These are phyloP conservation scores for Proctacanthus coquilletti DNA, from an alignment of 1,140 invertebrate genomes.

Conservation along the genomic window DNA sequence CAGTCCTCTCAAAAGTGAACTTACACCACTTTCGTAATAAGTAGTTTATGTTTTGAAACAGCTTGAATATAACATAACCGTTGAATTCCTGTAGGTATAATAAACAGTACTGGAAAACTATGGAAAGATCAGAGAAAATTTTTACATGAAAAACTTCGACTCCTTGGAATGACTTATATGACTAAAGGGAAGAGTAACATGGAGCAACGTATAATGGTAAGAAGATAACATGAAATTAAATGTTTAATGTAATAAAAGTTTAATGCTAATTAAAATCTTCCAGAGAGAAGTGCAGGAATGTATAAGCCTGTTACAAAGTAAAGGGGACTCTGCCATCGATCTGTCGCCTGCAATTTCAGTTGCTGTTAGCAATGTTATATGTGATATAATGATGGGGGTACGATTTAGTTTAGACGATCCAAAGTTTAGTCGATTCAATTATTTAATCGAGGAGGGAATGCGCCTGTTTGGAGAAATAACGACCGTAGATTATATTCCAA, in stretches of 20 bases:
- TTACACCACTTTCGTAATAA: no score
- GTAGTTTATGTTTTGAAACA: no score
- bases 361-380: constrained; percentile 82
- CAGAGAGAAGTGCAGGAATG: constrained; percentile 65
- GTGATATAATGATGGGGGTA: constrained; percentile 76
- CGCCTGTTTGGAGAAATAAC: constrained; percentile 65
- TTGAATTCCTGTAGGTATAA: constrained; percentile 76
- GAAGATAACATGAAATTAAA: no score
- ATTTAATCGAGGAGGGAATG: constrained; percentile 79
- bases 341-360: constrained; percentile 56
- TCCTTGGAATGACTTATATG: constrained; percentile 79
- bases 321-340: constrained; percentile 46
- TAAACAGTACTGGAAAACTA: constrained; percentile 76
- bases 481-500: constrained; percentile 44
- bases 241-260: not conserved
- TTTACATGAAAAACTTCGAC: constrained; percentile 70
- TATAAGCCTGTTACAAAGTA: constrained; percentile 41
- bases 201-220: constrained; percentile 74
- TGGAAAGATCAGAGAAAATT: constrained; percentile 89
- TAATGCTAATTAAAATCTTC: constrained; percentile 8
- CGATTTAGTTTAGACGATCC: constrained; percentile 62
- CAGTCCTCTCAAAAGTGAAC: no score
- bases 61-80: no score
- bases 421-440: constrained; percentile 61
- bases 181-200: constrained; percentile 63